A percentile compares a stretch with the other conserved stretches of the same genome.
Evolutionary conservation across 2,113 vertebrate genomes (phyloP).

Genomic region (Chaenocephalus aceratus): DNA sequence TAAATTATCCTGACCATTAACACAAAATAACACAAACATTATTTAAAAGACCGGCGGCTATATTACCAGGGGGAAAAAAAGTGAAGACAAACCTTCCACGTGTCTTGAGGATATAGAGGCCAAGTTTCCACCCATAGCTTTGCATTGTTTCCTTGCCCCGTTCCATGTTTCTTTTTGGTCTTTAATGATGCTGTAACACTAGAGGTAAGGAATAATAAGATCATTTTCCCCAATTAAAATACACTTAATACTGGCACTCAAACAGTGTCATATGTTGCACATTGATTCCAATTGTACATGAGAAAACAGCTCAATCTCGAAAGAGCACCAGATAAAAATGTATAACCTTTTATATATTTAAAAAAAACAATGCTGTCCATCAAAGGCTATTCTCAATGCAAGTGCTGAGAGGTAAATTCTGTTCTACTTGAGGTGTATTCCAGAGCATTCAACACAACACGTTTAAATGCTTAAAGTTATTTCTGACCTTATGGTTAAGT

Average conservation of each 20-base stretch:
- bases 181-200: conserved; percentile 89
- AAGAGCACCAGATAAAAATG: background rate
- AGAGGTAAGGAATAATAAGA: background rate
- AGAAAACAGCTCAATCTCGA: background rate
- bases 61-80: background rate
- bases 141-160: conserved; percentile 85
- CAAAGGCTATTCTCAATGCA: background rate
- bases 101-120: conserved; percentile 81
- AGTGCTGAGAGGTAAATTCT: background rate
- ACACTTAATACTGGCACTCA: background rate
- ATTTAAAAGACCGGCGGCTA: background rate
- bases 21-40: background rate
- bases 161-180: conserved; percentile 82
- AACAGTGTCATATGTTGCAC: background rate
- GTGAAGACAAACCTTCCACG: conserved; percentile 85
- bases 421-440: background rate
- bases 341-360: no score
- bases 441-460: background rate
- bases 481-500: conserved; percentile 78
- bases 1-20: background rate
- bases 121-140: conserved; percentile 84
- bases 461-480: conserved; percentile 59
- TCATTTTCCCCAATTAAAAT: background rate
- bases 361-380: background rate
- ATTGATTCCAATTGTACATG: background rate